Evolutionary conservation across 92 coral and sea anemone genomes (phyloP), one percentile per base, ranked within the genome.

Genomic region (Blastomussa wellsi): DNA sequence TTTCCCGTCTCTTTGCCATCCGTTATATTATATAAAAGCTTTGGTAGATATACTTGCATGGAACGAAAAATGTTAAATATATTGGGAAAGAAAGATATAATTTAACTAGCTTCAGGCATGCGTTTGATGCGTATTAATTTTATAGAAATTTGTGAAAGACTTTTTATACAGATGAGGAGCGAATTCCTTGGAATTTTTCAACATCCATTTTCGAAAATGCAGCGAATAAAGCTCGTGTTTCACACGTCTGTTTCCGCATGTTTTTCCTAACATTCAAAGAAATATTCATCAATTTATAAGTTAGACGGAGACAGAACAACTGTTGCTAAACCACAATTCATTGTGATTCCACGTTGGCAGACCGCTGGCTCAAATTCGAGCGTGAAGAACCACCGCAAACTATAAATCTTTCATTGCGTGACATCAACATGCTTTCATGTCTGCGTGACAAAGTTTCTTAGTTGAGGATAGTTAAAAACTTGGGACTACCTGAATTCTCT

Each of bases 41-140:
- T n/a, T 80, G 16, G 76, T 68, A 67, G 64, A 33, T 66, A 66
- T 65, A 66, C 52, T 48, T 44, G 47, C 32, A 80, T 33, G 51
- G 32, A 69, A 53, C 24, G 36, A 81, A 57, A 71, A 7, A 53
- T 70, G 70, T 66, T 81, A 70, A 70, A 81, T 81, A 33, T 81
- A 81, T 49, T 70, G 77, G 47, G 29, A 73, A 60, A 42, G n/a
- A 69, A 60, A 83, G 86, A 83, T 37, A 51, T 73, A 74, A 73
- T 24, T 83, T 57, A 83, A 74, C 37, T 74, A 29, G 59, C 71
- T 19, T 53, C 60, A 39, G 71, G 38, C 79, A 32, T 69, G 29
- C 71, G 70, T 74, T 77, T 53, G 80, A 73, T 73, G 86, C 80
- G 20, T 39, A 74, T 83, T 73, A 74, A 73, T 83, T 82, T 82